These are phyloP conservation scores for Platypus cylindrus DNA, from an alignment of 2,888 invertebrate species.

Conservation along the genomic window DNA sequence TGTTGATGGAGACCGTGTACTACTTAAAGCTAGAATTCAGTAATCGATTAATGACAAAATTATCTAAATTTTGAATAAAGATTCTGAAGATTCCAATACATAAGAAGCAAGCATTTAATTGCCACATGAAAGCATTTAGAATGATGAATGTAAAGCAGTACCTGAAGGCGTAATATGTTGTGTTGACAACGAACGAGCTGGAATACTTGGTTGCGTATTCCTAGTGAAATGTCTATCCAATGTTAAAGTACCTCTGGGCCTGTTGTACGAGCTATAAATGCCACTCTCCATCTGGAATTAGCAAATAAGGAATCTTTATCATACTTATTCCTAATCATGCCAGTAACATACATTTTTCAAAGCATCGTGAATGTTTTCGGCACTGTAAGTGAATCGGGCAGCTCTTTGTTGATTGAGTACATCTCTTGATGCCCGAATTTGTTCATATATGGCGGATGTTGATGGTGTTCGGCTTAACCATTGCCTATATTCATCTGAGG, in stretches of 20 bases:
- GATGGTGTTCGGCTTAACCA: constrained; percentile 85
- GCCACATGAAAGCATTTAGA: no score
- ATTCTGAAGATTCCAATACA: no score
- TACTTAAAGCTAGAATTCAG: constrained; percentile 29
- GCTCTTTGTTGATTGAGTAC: constrained; percentile 54
- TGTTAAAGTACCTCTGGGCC: constrained; percentile 55
- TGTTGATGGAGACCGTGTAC: constrained; percentile 56
- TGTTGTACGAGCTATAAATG: constrained; percentile 45
- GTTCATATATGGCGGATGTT: constrained; percentile 85
- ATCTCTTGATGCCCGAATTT: constrained; percentile 71
- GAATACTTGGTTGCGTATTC: constrained; percentile 44
- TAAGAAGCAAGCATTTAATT: no score
- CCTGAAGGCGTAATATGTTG: constrained; percentile 49
- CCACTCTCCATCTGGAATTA: constrained; percentile 31
- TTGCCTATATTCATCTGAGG: constrained; percentile 84
- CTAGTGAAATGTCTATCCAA: constrained; percentile 52
- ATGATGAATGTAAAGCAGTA: constrained; percentile 5
- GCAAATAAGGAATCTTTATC: constrained; percentile 1
- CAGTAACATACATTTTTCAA: constrained; percentile 71
- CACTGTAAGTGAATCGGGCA: constrained; percentile 75
- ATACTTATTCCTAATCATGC: no score
- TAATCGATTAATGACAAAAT: no score
- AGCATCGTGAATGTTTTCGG: constrained; percentile 81
- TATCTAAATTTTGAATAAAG: no score
- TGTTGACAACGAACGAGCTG: constrained; percentile 62